Evolutionary conservation across 2,888 invertebrate species (phyloP), one percentile per base, ranked within the genome.

Genomic region (Elmis aenea): DNA sequence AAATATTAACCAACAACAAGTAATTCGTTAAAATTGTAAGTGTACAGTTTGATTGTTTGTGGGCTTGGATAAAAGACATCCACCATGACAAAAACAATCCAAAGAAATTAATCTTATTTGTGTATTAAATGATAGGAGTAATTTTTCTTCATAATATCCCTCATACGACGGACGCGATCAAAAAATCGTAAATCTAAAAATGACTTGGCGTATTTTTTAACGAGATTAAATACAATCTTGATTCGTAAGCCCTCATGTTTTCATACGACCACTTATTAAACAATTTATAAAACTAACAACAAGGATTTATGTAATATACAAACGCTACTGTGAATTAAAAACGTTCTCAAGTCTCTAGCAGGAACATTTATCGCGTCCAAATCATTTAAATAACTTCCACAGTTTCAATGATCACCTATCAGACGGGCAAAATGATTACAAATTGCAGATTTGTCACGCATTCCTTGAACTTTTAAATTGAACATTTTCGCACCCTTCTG

Each of bases 361-460:
- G n/a, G n/a, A n/a, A n/a, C n/a, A n/a, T n/a, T n/a, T n/a, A n/a
- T n/a, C n/a, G n/a, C n/a, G n/a, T n/a, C n/a, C n/a, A n/a, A n/a
- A n/a, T n/a, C n/a, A n/a, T n/a, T n/a, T n/a, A n/a, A n/a, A n/a
- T n/a, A n/a, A n/a, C n/a, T n/a, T n/a, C n/a, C n/a, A n/a, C n/a
- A n/a, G n/a, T n/a, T 8, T 18, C 5, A 18, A 18, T 18, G 18
- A 18, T 18, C 18, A 8, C 18, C 18, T 8, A 18, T 18, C 18
- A 5, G 18, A 18, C 18, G 8, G 8, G 18, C 18, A 18, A 18
- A 33, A 33, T 22, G 57, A 61, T 61, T 58, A 61, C 66, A 52
- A 67, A 66, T 66, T 61, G 60, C 61, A 57, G 62, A 68, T 68
- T 67, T 60, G 68, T 58, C 58, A 61, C 66, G 66, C 67, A 59